A percentile compares a stretch with the other conserved stretches of the same genome.
These are phyloP conservation scores for Cassiopea xamachana DNA, from an alignment of 30 jellyfish, hydroid and myxozoan genomes.

Conservation along the genomic window DNA sequence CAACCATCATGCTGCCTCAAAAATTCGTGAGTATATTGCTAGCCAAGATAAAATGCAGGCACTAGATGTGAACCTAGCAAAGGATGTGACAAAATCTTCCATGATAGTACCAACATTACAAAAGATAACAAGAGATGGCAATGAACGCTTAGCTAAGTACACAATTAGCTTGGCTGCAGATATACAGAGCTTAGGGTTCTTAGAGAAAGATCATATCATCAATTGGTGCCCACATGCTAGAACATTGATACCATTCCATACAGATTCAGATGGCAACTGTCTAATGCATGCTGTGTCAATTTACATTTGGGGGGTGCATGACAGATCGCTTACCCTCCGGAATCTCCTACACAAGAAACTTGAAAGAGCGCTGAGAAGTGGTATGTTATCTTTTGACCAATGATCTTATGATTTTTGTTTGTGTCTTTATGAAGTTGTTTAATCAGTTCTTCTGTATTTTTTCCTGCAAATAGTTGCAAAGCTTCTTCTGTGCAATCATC, in stretches of 20 bases:
- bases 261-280: slow-evolving; percentile 86
- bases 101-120: slow-evolving; percentile 73
- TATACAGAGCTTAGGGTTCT: neutral
- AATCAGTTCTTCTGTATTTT: too few species aligned
- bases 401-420: too few species aligned
- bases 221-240: slow-evolving; percentile 83
- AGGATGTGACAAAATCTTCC: slow-evolving; percentile 83
- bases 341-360: slow-evolving; percentile 52
- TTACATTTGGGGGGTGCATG: slow-evolving; percentile 88
- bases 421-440: too few species aligned
- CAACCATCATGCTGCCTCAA: slow-evolving; percentile 53
- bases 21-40: slow-evolving; percentile 62
- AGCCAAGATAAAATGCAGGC: slow-evolving; percentile 55
- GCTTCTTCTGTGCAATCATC: too few species aligned
- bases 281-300: slow-evolving; percentile 75
- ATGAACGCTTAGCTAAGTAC: slow-evolving; percentile 22
- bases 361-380: slow-evolving; percentile 33
- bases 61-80: slow-evolving; percentile 15
- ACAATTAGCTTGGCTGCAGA: slow-evolving; percentile 40
- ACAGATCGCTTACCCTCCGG: slow-evolving; percentile 63
- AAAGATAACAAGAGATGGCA: neutral
- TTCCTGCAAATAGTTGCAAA: too few species aligned
- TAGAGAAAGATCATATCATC: slow-evolving; percentile 55
- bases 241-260: slow-evolving; percentile 65
- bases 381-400: neutral